Base-by-base conservation (phyloP, 35 echinoderm and acorn worm genomes). In the Heliocidaris tuberculata region DNA sequence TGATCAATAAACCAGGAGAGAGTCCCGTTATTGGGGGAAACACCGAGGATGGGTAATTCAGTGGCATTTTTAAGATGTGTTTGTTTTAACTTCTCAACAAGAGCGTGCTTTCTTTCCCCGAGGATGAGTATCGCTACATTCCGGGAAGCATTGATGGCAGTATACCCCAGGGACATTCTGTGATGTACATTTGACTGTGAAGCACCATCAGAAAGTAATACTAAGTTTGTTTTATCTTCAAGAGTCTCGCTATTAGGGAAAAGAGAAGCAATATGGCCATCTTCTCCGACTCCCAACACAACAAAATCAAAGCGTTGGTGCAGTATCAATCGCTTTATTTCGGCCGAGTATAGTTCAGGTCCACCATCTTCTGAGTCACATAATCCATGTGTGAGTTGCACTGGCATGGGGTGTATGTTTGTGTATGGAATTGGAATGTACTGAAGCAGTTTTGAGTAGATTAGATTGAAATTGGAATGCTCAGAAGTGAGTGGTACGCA, bases 351-450 rank as follows among this genome's bases (percentile, higher is more conserved):
- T 13, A 94, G 90, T 2, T 88, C 30, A 86, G 95, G 52, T 31
- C 97, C 97, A 32, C 91, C 93, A 32, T 99, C 96, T 5, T 93
- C 50, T 2, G 42, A 4, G 61, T 32, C 86, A 59, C 98, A 99
- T 2, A 95, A 93, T 6, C 96, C 95, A 19, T 96, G 95, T 6
- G 95, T 85, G 0, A 96, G 87, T 60, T 97, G 78, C 19, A 96
- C 95, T 13, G 98, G 98, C 98, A 99, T 99, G 7, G 97, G 96
- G 86, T 99, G 97, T 2, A 99, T 93, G 49, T 97, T 99, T 8
- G 90, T 94, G 78, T 97, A 94, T 5, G 98, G 97, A 16, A 99
- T 93, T 16, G 47, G 30, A 42, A 97, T 92, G 35, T 96, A 88
- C 49, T 96, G 60, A 30, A 99, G 47, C 0, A 99, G 65, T 6